phyloP scores from a whole-genome alignment of 2,113 vertebrate species.

The Aepyceros melampus region DNA sequence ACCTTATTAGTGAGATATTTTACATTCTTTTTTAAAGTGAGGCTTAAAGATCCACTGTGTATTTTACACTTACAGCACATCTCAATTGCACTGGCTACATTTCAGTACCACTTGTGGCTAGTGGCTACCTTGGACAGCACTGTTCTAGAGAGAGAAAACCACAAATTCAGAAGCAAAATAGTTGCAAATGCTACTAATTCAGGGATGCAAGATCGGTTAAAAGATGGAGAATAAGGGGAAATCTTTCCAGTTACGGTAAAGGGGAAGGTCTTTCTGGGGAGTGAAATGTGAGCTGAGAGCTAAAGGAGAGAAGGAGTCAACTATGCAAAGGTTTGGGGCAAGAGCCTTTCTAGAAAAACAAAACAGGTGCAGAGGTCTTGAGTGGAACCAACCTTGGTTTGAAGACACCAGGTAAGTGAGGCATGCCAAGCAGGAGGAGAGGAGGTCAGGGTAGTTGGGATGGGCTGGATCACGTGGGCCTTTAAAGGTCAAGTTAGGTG shows the following conservation, averaged over 20 bases:
- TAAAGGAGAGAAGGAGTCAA: not conserved
- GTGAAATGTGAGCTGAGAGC: not conserved
- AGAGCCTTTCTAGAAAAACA: not conserved
- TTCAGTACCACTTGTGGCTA: not conserved
- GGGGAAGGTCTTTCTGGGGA: not conserved
- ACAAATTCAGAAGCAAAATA: not conserved
- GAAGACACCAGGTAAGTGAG: not conserved
- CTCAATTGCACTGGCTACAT: not conserved
- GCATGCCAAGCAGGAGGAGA: too few relatives aligned
- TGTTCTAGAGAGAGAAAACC: not conserved
- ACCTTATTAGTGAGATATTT: not conserved
- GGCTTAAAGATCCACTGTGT: not conserved
- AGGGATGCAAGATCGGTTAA: not conserved
- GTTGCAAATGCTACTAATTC: not conserved
- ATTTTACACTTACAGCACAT: not conserved
- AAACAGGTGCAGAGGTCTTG: not conserved
- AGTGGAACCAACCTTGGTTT: not conserved
- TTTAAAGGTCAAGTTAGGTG: not conserved
- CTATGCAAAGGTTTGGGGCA: not conserved
- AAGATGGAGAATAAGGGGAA: not conserved
- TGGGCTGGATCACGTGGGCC: fast-evolving
- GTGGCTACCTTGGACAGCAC: not conserved
- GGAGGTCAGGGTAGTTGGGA: not conserved
- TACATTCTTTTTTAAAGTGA: not conserved
- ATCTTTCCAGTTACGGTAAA: not conserved